Conservation (phyloP, 2,797 vertebrate species). For the Paguma larvata region DNA sequence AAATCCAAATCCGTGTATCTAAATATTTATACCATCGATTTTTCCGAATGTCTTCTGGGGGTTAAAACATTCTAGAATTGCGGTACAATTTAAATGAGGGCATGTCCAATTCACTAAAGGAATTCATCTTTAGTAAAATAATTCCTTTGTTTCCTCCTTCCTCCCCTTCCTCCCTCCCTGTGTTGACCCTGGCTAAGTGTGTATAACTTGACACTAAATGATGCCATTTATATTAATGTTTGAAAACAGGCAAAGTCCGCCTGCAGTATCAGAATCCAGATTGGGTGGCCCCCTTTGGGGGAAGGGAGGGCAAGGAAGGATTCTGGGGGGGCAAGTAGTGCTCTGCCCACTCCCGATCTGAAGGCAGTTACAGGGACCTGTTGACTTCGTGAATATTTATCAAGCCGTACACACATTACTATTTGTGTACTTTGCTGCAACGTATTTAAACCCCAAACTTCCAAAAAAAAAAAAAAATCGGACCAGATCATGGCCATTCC, state of each 20-base stretch:
- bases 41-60: neutral
- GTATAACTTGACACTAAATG: neutral
- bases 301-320: neutral
- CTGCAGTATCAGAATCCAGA: neutral
- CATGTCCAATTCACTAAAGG: neutral
- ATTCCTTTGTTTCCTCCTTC: neutral
- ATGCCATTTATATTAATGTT: neutral
- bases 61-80: neutral
- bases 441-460: neutral
- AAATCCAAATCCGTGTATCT: neutral
- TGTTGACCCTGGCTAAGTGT: neutral
- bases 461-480: neutral
- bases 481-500: neutral
- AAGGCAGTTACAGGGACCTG: neutral
- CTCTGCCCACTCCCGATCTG: neutral
- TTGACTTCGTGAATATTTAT: neutral
- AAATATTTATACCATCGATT: neutral
- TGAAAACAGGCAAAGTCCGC: neutral
- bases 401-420: neutral
- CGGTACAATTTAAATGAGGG: neutral
- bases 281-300: no score
- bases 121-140: neutral
- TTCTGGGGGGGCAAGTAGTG: neutral
- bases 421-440: neutral
- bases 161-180: neutral